Percentiles rank a stretch among this genome's conserved stretches.
Conservation (phyloP, 2,888 invertebrate species). For the Eurytoma californica region DNA sequence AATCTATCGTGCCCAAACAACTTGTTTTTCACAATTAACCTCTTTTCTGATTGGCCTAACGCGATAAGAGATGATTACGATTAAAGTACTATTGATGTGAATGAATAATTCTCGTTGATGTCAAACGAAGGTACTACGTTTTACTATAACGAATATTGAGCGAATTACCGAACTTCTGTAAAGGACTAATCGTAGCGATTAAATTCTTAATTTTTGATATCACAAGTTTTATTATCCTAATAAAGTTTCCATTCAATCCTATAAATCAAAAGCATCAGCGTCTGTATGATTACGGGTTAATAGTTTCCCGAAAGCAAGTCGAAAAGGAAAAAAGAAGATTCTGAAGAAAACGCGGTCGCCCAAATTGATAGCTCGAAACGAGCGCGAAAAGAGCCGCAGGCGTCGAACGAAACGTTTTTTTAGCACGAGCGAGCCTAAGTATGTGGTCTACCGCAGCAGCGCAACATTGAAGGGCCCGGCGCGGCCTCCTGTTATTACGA, state of each 20-base stretch:
- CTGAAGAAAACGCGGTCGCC: slow-evolving; percentile 11
- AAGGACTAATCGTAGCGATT: too few relatives aligned
- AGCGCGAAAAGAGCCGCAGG: slow-evolving; percentile 1
- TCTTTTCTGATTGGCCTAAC: background rate
- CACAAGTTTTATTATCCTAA: slow-evolving; percentile 2
- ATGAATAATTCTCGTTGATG: too few relatives aligned
- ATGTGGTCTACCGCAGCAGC: slow-evolving; percentile 29
- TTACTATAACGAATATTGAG: too few relatives aligned
- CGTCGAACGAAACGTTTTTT: slow-evolving; percentile 15
- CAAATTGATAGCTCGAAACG: slow-evolving; percentile 37
- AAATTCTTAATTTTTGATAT: too few relatives aligned
- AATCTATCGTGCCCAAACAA: background rate
- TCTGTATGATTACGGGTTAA: background rate
- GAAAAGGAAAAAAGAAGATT: background rate
- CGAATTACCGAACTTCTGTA: too few relatives aligned
- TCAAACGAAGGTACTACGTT: too few relatives aligned
- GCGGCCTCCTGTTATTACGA: slow-evolving; percentile 15
- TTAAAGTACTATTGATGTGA: background rate
- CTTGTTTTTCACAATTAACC: slow-evolving; percentile 2
- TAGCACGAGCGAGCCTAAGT: slow-evolving; percentile 7
- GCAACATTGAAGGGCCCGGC: background rate
- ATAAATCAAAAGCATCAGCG: slow-evolving; percentile 28
- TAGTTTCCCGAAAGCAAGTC: background rate
- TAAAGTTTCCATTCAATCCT: background rate
- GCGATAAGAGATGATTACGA: background rate